phyloP scores from a whole-genome alignment of 2,888 invertebrate genomes.

The Actias luna region DNA sequence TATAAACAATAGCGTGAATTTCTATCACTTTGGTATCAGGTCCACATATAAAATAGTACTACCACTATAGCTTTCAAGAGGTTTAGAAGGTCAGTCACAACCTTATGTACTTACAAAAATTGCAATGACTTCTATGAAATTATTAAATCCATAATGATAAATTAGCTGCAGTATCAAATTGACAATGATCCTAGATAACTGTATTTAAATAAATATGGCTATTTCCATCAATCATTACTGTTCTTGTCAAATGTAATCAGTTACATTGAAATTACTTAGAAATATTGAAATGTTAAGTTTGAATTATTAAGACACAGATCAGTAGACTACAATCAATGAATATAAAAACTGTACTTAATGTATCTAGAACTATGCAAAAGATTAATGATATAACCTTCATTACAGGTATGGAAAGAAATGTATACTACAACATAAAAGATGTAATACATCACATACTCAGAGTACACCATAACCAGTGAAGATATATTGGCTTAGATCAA shows the following conservation, averaged over 20 bases:
- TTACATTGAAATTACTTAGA: neutral
- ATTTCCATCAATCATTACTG: too few relatives aligned
- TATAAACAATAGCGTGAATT: too few relatives aligned
- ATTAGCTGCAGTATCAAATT: neutral
- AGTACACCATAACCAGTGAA: neutral
- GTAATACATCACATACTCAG: neutral
- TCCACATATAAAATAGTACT: too few relatives aligned
- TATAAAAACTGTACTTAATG: neutral
- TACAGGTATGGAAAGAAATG: neutral
- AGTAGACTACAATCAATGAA: neutral
- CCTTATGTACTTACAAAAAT: neutral
- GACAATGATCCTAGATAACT: neutral
- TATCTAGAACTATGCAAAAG: neutral
- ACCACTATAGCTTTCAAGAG: constrained; percentile 1
- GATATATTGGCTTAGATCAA: neutral
- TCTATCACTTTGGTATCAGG: too few relatives aligned
- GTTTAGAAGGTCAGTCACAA: too few relatives aligned
- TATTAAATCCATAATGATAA: neutral
- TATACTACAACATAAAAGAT: neutral
- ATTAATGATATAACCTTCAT: neutral
- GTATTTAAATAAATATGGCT: neutral
- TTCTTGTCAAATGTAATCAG: neutral
- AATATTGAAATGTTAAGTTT: neutral
- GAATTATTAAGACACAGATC: neutral
- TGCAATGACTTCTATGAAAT: neutral